Base-by-base conservation (phyloP, 2,797 vertebrate species). In the Gymnodraco acuticeps region DNA sequence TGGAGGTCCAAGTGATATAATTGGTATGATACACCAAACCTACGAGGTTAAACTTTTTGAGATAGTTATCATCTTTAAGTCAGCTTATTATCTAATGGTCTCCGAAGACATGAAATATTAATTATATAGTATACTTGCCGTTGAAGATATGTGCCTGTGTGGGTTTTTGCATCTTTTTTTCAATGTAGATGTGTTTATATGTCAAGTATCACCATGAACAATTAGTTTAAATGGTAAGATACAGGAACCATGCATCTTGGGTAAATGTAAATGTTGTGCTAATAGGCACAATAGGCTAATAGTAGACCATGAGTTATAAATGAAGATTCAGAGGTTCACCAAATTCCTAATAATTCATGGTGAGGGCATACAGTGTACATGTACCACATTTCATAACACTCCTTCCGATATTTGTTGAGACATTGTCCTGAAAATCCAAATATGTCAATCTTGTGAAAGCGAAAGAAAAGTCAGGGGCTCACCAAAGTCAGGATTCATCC, bases 1-100 rank as follows among this genome's bases (percentile, higher is more conserved):
- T 73, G 60, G 55, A 47, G 58, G 38, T 62, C 81, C 60, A 77
- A 77, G 46, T 2, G 4, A 45, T 72, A 79, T 79, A 76, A 83
- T 80, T 79, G 69, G 55, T 51, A 13, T 64, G 46, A 73, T 61
- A 59, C 17, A 64, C 15, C 47, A 61, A 75, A 69, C 62, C 64
- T 70, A 55, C 75, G 52, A 78, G 64, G 62, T 60, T 64, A 71
- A 76, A 82, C 38, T 53, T 63, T 66, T 65, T 17, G 16, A 69
- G 46, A 73, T 55, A 50, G 70, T 87, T 76, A 55, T 83, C 41
- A 63, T 63, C 48, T 48, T 68, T 10, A 20, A 54, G 16, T 33
- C 46, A 55, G 1, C 61, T 56, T 72, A 52, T 63, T 60, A 56
- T 74, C 43, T 46, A 59, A 71, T 62, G 33, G 16, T 80, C 55